Evolutionary conservation across 2,888 invertebrate genomes (phyloP).

Genomic region (Adelognathus sp.): DNA sequence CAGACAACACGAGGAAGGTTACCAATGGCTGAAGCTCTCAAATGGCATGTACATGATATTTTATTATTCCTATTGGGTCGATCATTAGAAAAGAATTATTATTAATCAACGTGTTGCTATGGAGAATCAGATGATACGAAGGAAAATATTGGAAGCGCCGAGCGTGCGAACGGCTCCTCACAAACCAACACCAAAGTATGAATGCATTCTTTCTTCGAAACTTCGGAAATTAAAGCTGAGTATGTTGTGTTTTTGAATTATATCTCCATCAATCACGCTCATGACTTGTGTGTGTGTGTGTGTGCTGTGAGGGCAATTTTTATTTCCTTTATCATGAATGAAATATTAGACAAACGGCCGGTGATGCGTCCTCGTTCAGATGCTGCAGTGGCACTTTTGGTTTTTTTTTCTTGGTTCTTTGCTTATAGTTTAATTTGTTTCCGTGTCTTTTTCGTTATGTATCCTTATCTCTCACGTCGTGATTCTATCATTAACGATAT

Average conservation of each 20-base stretch:
- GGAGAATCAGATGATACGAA: slow-evolving; percentile 5
- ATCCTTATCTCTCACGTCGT: slow-evolving; percentile 17
- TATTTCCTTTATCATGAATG: not conserved
- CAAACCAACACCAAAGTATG: slow-evolving; percentile 43
- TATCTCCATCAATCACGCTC: slow-evolving; percentile 7
- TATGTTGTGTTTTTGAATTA: not conserved
- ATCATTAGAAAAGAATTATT: not conserved
- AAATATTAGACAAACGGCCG: slow-evolving; percentile 19
- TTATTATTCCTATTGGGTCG: not conserved
- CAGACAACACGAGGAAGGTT: slow-evolving; percentile 49
- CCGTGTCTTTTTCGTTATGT: slow-evolving; percentile 8
- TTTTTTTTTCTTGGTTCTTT: slow-evolving; percentile 20
- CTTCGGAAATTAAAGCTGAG: not conserved
- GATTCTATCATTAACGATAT: slow-evolving; percentile 49
- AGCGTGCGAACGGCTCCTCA: slow-evolving; percentile 46
- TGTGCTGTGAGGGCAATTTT: slow-evolving; percentile 11
- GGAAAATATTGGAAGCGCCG: slow-evolving; percentile 12
- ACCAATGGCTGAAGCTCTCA: slow-evolving; percentile 23
- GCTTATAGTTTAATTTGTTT: slow-evolving; percentile 18
- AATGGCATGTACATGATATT: not conserved
- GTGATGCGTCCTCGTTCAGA: slow-evolving; percentile 38
- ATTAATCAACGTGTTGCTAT: slow-evolving; percentile 5
- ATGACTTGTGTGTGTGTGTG: not conserved
- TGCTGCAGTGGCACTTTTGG: slow-evolving; percentile 25
- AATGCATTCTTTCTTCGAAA: slow-evolving; percentile 42